Evolutionary conservation across 2,888 invertebrate genomes (phyloP).

Genomic region (Phyllotreta striolata): DNA sequence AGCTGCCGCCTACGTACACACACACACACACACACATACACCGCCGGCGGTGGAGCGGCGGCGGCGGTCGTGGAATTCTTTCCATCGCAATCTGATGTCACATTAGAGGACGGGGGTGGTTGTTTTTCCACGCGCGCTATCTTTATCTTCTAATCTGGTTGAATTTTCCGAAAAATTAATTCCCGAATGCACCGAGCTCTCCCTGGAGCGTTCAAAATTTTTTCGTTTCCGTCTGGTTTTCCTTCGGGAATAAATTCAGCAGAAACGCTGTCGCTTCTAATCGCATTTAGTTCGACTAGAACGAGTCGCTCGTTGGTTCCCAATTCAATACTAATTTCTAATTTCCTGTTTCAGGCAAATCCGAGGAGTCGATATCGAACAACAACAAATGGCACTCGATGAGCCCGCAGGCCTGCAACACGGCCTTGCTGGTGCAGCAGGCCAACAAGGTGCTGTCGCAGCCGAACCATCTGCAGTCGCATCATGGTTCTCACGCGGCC

Average conservation of each 20-base stretch:
- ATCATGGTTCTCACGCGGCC: constrained; percentile 66
- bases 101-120: constrained; percentile 55
- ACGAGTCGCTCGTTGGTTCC: no score
- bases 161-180: constrained; percentile 27
- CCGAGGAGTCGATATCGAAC: constrained; percentile 58
- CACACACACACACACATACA: constrained; percentile 22
- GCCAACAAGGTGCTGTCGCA: constrained; percentile 62
- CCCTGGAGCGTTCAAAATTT: constrained; percentile 3
- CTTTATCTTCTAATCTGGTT: constrained; percentile 13
- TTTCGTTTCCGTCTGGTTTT: constrained; percentile 7
- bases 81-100: constrained; percentile 57
- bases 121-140: constrained; percentile 38
- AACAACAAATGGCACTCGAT: constrained; percentile 62
- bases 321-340: not conserved
- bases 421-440: constrained; percentile 61
- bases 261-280: no score
- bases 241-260: not conserved
- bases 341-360: constrained; percentile 58
- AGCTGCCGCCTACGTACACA: constrained; percentile 53
- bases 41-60: not conserved
- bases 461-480: constrained; percentile 56
- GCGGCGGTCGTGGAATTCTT: constrained; percentile 21
- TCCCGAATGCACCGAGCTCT: constrained; percentile 12
- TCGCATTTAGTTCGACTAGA: no score
- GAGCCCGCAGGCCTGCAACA: constrained; percentile 61